Base-by-base conservation (phyloP, 2,113 vertebrate genomes). In the Colossoma macropomum region DNA sequence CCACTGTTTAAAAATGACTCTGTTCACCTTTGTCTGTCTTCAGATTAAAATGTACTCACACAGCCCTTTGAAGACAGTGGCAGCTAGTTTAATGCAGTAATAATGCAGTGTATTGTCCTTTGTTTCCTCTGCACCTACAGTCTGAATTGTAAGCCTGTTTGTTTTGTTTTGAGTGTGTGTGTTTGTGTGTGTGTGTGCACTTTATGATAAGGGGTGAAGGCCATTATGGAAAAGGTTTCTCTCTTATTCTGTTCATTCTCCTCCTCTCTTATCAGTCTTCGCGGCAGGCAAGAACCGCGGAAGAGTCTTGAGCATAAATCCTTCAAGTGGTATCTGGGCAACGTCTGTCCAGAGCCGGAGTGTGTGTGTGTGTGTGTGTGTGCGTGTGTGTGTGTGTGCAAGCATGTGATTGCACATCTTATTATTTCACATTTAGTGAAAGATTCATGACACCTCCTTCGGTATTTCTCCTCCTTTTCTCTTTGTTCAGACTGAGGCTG, bases 291-390 rank as follows among this genome's bases (percentile, higher is more conserved):
- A 45, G 59, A 52, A 48, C 70, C 52, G 15, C 30, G 79, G 21
- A 60, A 71, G 15, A 34, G 66, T 72, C 78, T 80, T 27, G 50
- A 45, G 68, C 34, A 34, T 25, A 48, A 54, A 72, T 80, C 68
- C 19, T 25, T 80, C 50, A 80, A 80, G 68, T 62, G n/a, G 63
- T 56, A 69, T 79, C 68, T 70, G 65, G 65, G 70, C 77, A 80
- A 25, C 56, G 60, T 41, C 54, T 21, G 11, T 80, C 68, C 34
- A 81, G 66, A 23, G 32, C 32, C 13, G 28, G 21, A 74, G 59
- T 27, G 70, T 28, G 32, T 38, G 50, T 27, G 16, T 56, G 54
- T 56, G 23, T 66, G 62, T 19, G 41, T 25, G 54, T 56, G 54
- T 56, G 54, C 2, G 17, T 21, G 3, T 56, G 17, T 56, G 48